Base-by-base conservation (phyloP, 1,140 invertebrate genomes). In the Drosophila leontia region DNA sequence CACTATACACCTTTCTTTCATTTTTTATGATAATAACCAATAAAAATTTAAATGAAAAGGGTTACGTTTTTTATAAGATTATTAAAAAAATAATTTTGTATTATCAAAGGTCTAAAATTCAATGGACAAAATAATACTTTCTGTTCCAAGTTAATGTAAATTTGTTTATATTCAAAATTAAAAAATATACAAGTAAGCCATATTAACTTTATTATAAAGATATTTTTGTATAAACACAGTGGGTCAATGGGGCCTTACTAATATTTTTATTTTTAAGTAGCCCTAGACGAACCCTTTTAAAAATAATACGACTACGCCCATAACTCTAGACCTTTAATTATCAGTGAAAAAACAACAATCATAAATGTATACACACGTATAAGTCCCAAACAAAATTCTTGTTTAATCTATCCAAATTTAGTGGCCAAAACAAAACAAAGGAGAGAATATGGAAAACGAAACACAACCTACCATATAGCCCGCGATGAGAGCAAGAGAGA, bases 381-480 rank as follows among this genome's bases (percentile, higher is more conserved):
- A 23, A 34, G 32, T 17, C n/a, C 17, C 17, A 37, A 37, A 23
- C 32, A 23, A 62, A 37, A 39, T 29, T 62, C 17, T 47, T 7
- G 35, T 17, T 17, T 35, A n/a, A 34, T 32, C 11, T 19, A 47
- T 11, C 8, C 26, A 63, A 64, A 48, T 17, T 15, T 37, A 29
- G 35, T n/a, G n/a, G 13, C 3, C 39, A 62, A 65, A 65, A 62
- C 62, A 64, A 64, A 64, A 9, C 7, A 17, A 65, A 45, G 15
- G 39, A 44, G 58, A 62, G 53, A 56, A 26, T 26, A 44, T 34
- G 1, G 8, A 65, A 15, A 44, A 44, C n/a, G 3, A 17, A 29
- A 45, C 0, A 42, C 6, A 12, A 26, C 13, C 7, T 19, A n/a
- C n/a, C n/a, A n/a, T n/a, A n/a, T 7, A 63, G 26, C 37, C 8